Conservation (phyloP, 2,797 vertebrate species). For the Chaenodraco wilsoni region DNA sequence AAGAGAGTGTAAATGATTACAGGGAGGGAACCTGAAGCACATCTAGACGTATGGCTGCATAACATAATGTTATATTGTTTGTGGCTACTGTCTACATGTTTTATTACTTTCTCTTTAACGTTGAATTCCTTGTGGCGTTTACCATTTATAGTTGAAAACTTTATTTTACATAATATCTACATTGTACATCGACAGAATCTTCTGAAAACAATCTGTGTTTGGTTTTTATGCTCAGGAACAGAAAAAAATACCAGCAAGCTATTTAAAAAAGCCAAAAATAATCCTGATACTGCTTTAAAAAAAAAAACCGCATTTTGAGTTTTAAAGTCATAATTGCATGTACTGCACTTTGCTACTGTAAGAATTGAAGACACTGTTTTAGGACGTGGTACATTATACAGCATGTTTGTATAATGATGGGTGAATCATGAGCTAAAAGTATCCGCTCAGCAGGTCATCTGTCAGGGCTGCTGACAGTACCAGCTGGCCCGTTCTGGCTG, state of each 20-base stretch:
- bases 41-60: conserved; percentile 7
- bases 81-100: not conserved
- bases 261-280: not conserved
- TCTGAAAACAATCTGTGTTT: not conserved
- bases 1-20: conserved; percentile 21
- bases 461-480: conserved; percentile 76
- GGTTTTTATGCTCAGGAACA: not conserved
- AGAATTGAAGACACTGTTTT: conserved; percentile 15
- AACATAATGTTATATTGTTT: conserved; percentile 20
- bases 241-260: not conserved
- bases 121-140: not conserved
- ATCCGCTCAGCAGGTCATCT: conserved; percentile 76
- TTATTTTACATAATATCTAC: not conserved
- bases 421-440: conserved; percentile 80
- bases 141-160: not conserved
- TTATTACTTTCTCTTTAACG: not conserved
- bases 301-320: not conserved
- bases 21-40: conserved; percentile 15
- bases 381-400: conserved; percentile 31
- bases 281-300: not conserved
- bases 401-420: conserved; percentile 65
- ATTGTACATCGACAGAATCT: not conserved
- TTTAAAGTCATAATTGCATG: not conserved
- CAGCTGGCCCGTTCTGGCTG: conserved; percentile 76
- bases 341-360: not conserved